A percentile compares a stretch with the other conserved stretches of the same genome.
phyloP scores from a whole-genome alignment of 2,797 vertebrate genomes.

The Bufotes viridis region DNA sequence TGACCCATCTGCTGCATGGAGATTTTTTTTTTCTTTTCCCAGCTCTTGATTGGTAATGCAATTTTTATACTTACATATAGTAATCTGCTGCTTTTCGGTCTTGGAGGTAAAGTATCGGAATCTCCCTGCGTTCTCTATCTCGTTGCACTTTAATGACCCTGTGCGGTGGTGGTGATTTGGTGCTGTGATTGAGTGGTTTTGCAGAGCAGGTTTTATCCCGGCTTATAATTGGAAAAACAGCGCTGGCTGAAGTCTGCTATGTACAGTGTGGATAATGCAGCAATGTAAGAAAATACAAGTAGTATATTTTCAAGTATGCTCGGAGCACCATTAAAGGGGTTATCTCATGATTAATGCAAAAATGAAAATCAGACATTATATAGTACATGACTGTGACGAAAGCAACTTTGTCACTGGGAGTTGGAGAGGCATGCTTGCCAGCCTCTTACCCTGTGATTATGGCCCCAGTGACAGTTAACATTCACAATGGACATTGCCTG shows the following conservation, averaged over 20 bases:
- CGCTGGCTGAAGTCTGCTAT: not conserved
- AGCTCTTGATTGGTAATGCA: conserved; percentile 43
- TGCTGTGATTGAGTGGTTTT: conserved; percentile 27
- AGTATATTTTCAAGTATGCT: not conserved
- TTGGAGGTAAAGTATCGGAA: not conserved
- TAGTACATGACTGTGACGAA: too few relatives aligned
- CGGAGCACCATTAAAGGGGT: not conserved
- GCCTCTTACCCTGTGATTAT: too few relatives aligned
- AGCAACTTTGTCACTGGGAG: too few relatives aligned
- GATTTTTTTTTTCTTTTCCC: not conserved
- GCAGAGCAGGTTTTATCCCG: conserved; percentile 19
- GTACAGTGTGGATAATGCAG: not conserved
- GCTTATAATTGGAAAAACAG: conserved; percentile 43
- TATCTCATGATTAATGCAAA: too few relatives aligned
- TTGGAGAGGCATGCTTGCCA: too few relatives aligned
- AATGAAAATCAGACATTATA: too few relatives aligned
- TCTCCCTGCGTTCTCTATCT: not conserved
- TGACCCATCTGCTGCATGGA: conserved; percentile 28
- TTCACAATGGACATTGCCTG: too few relatives aligned
- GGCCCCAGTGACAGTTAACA: too few relatives aligned
- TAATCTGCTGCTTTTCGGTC: conserved; percentile 11
- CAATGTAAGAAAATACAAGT: not conserved
- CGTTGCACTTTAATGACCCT: conserved; percentile 22
- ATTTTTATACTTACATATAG: conserved; percentile 43
- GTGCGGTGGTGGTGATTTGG: not conserved